Percentiles rank a stretch among this genome's conserved stretches.
Conservation (phyloP, 37 sponge, comb jelly and placozoan genomes). For the Haliclona indistincta region DNA sequence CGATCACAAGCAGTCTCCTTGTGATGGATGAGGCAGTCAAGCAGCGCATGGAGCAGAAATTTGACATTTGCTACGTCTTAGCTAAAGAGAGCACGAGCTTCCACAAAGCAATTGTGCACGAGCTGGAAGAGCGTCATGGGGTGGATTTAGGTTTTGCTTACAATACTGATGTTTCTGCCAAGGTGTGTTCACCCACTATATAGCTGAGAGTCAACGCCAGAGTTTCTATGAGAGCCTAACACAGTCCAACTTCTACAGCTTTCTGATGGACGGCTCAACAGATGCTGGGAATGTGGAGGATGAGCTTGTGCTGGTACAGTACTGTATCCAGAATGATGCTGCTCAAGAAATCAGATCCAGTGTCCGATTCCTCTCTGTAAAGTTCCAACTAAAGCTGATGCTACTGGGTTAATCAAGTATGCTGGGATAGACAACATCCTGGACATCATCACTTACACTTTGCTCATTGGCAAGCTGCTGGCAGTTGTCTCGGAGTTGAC, state of each 20-base stretch:
- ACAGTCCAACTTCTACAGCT: constrained; percentile 36
- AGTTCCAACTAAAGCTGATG: constrained; percentile 62
- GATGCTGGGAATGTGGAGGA: constrained; percentile 41
- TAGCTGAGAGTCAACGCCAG: constrained; percentile 40
- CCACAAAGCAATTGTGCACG: constrained; percentile 11
- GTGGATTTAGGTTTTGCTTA: constrained; percentile 54
- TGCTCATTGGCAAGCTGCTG: no score
- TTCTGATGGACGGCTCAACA: constrained; percentile 65
- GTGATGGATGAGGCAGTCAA: constrained; percentile 14
- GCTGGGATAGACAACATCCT: no score
- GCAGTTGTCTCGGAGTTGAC: no score
- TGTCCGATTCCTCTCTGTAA: constrained; percentile 23
- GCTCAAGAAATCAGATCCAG: constrained; percentile 25
- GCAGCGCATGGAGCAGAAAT: constrained; percentile 24
- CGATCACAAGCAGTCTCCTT: constrained; percentile 32
- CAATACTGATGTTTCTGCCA: constrained; percentile 35
- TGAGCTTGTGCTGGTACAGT: constrained; percentile 42
- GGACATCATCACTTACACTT: no score
- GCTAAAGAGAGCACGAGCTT: constrained; percentile 47
- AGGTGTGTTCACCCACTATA: constrained; percentile 30
- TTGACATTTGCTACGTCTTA: constrained; percentile 36
- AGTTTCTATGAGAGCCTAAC: constrained; percentile 16
- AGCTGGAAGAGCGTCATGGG: constrained; percentile 59
- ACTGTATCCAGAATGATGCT: constrained; percentile 18
- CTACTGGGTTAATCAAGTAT: constrained; percentile 58